Percentiles rank a stretch among this genome's conserved stretches.
Conservation (phyloP, 2,888 invertebrate genomes). For the Malacosoma neustria region DNA sequence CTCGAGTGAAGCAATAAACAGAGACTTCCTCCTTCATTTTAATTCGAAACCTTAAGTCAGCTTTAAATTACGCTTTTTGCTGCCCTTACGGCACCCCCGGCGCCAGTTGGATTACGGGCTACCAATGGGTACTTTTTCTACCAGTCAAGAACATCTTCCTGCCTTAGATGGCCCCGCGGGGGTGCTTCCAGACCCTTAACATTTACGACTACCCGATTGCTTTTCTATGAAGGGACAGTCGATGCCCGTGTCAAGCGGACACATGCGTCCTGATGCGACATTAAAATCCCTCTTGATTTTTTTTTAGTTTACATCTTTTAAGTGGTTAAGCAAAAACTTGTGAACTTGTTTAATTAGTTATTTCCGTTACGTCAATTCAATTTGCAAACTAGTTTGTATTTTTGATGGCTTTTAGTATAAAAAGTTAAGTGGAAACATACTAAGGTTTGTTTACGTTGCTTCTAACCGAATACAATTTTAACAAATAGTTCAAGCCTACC, state of each 20-base stretch:
- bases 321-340: conserved; percentile 21
- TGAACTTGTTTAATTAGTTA: conserved; percentile 5
- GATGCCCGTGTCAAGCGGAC: conserved; percentile 53
- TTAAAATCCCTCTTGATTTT: conserved; percentile 24
- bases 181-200: conserved; percentile 74
- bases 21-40: conserved; percentile 53
- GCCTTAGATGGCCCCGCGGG: conserved; percentile 73
- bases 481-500: neutral
- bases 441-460: neutral
- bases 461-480: too few relatives aligned
- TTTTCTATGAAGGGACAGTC: conserved; percentile 70
- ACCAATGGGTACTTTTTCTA: conserved; percentile 61
- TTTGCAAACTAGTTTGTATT: neutral
- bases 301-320: conserved; percentile 25
- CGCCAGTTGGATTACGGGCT: conserved; percentile 60
- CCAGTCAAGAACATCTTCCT: conserved; percentile 63
- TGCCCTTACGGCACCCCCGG: conserved; percentile 62
- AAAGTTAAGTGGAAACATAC: neutral
- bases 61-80: conserved; percentile 73
- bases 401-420: neutral
- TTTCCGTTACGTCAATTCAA: neutral
- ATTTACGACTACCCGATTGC: conserved; percentile 80
- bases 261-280: conserved; percentile 53
- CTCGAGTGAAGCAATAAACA: neutral
- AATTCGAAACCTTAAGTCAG: conserved; percentile 72